These are phyloP conservation scores for Malurus elegans DNA, from an alignment of 2,113 vertebrate genomes.

Conservation along the genomic window DNA sequence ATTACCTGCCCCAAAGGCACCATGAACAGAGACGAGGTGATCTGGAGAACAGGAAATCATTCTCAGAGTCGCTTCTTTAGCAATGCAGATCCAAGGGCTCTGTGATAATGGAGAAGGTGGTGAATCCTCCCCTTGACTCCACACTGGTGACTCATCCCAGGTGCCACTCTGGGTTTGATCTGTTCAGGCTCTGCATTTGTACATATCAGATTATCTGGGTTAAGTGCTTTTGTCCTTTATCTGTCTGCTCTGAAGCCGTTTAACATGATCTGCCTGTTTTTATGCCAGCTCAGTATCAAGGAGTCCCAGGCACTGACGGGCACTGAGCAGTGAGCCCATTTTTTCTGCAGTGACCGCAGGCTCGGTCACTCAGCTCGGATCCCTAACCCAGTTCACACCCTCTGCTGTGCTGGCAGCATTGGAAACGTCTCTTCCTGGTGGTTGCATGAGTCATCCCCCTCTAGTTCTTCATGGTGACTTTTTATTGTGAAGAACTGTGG, in stretches of 20 bases:
- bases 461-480: not conserved
- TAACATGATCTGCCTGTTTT: conserved; percentile 7
- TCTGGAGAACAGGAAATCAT: not conserved
- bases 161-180: not conserved
- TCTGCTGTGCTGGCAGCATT: not conserved
- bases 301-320: not conserved
- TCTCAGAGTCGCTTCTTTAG: not conserved
- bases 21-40: not conserved
- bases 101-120: not conserved
- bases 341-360: not conserved
- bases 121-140: not conserved
- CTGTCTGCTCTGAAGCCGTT: not conserved
- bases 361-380: not conserved
- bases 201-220: not conserved
- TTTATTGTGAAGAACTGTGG: not conserved
- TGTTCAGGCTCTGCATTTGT: not conserved
- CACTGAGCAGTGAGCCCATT: not conserved
- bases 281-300: not conserved
- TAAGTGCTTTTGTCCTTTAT: not conserved
- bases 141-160: not conserved
- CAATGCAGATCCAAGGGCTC: not conserved
- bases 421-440: not conserved
- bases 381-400: not conserved
- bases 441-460: not conserved
- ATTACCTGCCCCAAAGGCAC: not conserved